Evolutionary conservation across 2,888 invertebrate species (phyloP).

Genomic region (Calameuta idolon): DNA sequence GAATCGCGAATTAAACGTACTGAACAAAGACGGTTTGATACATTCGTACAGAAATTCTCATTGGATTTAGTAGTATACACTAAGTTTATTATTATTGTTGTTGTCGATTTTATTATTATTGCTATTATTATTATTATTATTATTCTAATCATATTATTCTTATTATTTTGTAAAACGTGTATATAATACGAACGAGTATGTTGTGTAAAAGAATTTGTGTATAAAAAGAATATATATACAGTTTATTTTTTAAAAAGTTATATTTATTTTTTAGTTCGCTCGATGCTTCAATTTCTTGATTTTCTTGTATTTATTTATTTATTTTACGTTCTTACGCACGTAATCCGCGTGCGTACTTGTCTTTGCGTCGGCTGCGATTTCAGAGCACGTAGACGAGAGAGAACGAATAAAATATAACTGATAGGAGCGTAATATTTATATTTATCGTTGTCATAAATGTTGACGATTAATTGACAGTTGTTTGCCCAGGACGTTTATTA

Average conservation of each 20-base stretch:
- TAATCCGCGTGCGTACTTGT: not conserved
- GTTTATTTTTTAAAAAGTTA: conserved; percentile 17
- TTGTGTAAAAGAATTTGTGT: conserved; percentile 19
- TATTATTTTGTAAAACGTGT: conserved; percentile 21
- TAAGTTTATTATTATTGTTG: not conserved
- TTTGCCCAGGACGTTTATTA: not conserved
- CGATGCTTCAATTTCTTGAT: not conserved
- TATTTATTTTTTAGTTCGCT: not conserved
- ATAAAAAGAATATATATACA: conserved; percentile 17
- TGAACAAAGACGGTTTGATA: conserved; percentile 13
- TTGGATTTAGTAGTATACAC: conserved; percentile 8
- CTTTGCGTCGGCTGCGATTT: not conserved
- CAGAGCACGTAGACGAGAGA: not conserved
- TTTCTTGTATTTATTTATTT: not conserved
- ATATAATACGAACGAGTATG: conserved; percentile 17
- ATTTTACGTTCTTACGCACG: not conserved
- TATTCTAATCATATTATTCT: not conserved
- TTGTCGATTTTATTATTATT: not conserved
- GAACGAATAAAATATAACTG: not conserved
- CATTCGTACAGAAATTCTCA: conserved; percentile 13
- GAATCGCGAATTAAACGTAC: not conserved
- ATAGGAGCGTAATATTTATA: not conserved
- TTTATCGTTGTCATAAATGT: not conserved
- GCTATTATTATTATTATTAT: not conserved
- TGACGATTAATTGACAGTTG: not conserved